Evolutionary conservation across 2,888 invertebrate species (phyloP).

Genomic region (Clunio marinus): DNA sequence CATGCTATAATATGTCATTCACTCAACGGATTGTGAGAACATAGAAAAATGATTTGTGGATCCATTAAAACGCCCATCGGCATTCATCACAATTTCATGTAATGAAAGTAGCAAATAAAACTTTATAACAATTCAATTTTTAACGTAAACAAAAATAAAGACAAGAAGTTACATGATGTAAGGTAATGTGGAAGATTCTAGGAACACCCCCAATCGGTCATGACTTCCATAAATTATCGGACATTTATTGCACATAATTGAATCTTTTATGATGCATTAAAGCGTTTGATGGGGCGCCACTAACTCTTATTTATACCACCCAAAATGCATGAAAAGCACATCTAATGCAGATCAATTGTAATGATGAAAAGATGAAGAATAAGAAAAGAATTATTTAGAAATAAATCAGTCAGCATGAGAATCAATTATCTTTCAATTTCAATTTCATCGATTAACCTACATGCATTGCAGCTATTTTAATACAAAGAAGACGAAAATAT

Average conservation of each 20-base stretch:
- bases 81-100: too few species aligned
- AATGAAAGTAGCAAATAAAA: too few species aligned
- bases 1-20: too few species aligned
- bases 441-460: neutral
- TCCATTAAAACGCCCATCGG: slow-evolving; percentile 7
- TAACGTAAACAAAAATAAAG: neutral
- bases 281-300: neutral
- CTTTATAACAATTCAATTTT: neutral
- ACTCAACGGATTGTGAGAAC: neutral
- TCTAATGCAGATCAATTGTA: too few species aligned
- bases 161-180: neutral
- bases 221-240: too few species aligned
- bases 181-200: neutral
- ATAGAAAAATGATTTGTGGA: neutral
- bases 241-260: neutral
- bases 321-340: neutral
- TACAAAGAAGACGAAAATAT: too few species aligned
- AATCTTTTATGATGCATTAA: neutral
- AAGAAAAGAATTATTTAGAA: neutral
- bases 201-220: too few species aligned
- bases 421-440: slow-evolving; percentile 5
- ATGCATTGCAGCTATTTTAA: neutral
- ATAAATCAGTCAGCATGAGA: neutral
- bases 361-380: too few species aligned
- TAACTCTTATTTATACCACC: neutral